These are phyloP conservation scores for Peromyscus attwateri DNA, from an alignment of 2,797 vertebrate species.

Conservation along the genomic window DNA sequence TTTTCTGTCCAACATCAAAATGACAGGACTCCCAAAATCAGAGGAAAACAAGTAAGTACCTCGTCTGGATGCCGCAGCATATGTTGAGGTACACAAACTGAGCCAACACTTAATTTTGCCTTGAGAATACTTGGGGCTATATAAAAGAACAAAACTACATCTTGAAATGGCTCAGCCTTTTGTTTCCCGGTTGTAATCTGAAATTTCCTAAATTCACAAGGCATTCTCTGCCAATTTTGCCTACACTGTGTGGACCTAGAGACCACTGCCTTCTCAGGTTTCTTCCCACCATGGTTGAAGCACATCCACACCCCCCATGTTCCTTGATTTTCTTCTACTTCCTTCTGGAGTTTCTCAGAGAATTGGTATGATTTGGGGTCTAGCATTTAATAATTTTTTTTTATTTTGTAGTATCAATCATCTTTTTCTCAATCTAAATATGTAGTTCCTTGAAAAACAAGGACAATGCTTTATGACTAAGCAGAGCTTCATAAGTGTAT, in stretches of 20 bases:
- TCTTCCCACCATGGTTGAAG: rapidly evolving
- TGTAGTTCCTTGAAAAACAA: constrained; percentile 15
- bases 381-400: constrained; percentile 1
- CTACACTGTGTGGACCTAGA: too few relatives aligned
- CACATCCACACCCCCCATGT: not conserved
- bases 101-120: not conserved
- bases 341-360: not conserved
- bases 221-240: not conserved
- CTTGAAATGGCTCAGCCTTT: not conserved
- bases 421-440: constrained; percentile 10
- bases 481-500: not conserved
- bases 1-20: not conserved
- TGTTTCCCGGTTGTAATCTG: not conserved
- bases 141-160: constrained; percentile 1
- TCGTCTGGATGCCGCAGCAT: not conserved
- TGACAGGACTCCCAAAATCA: not conserved
- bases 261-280: not conserved
- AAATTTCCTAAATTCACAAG: not conserved
- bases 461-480: not conserved
- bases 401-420: not conserved
- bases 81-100: not conserved
- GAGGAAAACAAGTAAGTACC: not conserved
- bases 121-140: not conserved
- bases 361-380: not conserved
- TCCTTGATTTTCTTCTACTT: not conserved